Conservation (phyloP, 2,797 vertebrate species). For the Neopelma chrysocephalum region DNA sequence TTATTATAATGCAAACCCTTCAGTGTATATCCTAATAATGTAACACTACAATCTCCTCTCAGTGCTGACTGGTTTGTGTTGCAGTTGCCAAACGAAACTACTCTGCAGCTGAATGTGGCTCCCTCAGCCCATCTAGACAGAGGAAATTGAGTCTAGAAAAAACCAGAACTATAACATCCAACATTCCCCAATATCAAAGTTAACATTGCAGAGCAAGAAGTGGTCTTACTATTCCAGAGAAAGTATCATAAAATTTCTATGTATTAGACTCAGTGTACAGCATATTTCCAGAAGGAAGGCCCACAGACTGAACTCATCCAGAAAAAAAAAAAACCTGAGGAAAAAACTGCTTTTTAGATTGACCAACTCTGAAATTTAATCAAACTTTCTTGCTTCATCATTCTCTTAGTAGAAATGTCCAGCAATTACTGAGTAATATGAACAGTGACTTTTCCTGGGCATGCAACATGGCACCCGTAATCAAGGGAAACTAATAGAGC, state of each 20-base stretch:
- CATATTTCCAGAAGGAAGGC: background rate
- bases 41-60: background rate
- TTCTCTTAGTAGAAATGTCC: background rate
- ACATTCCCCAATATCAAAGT: background rate
- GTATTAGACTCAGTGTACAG: background rate
- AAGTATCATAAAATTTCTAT: background rate
- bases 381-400: background rate
- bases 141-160: background rate
- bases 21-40: background rate
- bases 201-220: background rate
- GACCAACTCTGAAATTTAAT: background rate
- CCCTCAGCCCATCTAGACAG: background rate
- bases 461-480: background rate
- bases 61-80: background rate
- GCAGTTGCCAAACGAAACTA: background rate
- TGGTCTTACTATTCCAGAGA: background rate
- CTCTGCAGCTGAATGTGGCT: background rate
- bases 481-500: background rate
- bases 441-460: background rate
- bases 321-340: background rate
- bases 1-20: background rate
- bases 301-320: background rate
- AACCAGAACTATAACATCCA: rapidly evolving
- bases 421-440: background rate
- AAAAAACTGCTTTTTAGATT: background rate